Percentiles rank a stretch among this genome's conserved stretches.
phyloP scores from a whole-genome alignment of 2,113 vertebrate species.

The Ailuropoda melanoleuca region DNA sequence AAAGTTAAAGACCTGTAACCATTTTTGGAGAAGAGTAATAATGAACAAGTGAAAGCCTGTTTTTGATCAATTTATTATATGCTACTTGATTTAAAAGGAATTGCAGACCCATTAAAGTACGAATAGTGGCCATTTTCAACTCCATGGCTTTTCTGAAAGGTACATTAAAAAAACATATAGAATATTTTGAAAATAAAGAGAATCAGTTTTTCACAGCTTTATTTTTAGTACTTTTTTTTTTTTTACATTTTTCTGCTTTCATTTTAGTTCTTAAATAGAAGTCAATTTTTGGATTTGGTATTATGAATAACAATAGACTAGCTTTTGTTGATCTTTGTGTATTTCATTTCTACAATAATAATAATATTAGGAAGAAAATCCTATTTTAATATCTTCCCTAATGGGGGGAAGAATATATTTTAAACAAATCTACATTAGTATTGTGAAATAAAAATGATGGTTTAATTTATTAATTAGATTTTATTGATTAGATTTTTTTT shows the following conservation, averaged over 20 bases:
- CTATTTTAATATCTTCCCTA: neutral
- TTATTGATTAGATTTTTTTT: neutral
- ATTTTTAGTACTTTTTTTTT: neutral
- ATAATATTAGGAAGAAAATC: neutral
- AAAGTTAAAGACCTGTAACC: neutral
- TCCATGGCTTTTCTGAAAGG: neutral
- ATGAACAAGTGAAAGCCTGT: neutral
- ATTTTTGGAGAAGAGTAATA: neutral
- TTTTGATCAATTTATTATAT: neutral
- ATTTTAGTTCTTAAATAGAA: slow-evolving; percentile 33
- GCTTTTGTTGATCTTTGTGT: neutral
- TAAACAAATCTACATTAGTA: slow-evolving; percentile 22
- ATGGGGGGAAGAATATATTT: slow-evolving; percentile 11
- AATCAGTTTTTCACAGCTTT: neutral
- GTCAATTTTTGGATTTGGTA: neutral
- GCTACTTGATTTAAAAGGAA: slow-evolving; percentile 19
- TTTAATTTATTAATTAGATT: neutral
- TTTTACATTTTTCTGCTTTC: neutral
- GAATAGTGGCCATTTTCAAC: neutral
- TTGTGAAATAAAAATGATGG: slow-evolving; percentile 5
- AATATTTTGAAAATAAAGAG: slow-evolving; percentile 19
- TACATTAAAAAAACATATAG: neutral
- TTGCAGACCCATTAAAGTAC: neutral
- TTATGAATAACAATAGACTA: neutral
- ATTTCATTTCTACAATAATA: neutral